Evolutionary conservation across 2,888 invertebrate species (phyloP).

Genomic region (Lasioglossum lativentre): DNA sequence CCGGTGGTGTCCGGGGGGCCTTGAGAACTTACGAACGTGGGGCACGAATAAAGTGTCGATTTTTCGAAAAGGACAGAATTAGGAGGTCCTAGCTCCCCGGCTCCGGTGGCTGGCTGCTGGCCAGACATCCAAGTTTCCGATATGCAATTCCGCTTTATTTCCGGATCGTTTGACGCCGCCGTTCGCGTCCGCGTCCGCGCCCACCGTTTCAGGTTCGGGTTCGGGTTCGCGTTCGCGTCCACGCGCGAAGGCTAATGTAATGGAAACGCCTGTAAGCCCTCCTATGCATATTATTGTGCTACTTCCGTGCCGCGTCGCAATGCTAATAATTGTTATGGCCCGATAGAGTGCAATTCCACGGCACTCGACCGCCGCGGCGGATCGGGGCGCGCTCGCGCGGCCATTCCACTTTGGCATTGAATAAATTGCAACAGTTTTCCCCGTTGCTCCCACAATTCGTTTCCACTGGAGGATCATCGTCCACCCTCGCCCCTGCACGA

Average conservation of each 20-base stretch:
- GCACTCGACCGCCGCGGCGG: conserved; percentile 47
- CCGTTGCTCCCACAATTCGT: conserved; percentile 54
- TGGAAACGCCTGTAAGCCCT: conserved; percentile 79
- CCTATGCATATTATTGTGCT: conserved; percentile 81
- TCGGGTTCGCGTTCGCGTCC: conserved; percentile 69
- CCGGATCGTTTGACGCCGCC: conserved; percentile 78
- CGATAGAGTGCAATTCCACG: conserved; percentile 74
- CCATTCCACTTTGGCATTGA: conserved; percentile 69
- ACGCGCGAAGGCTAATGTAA: conserved; percentile 80
- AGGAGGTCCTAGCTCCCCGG: conserved; percentile 61
- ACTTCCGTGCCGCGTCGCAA: conserved; percentile 74
- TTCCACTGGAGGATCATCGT: conserved; percentile 66
- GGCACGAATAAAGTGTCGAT: conserved; percentile 69
- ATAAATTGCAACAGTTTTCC: conserved; percentile 75
- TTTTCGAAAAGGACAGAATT: conserved; percentile 73
- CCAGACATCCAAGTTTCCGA: conserved; percentile 76
- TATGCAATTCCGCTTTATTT: conserved; percentile 82
- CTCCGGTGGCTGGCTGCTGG: conserved; percentile 60
- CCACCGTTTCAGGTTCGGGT: neutral
- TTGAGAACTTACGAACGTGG: conserved; percentile 51
- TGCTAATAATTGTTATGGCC: conserved; percentile 81
- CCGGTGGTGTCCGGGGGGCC: conserved; percentile 30
- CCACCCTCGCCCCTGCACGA: conserved; percentile 12
- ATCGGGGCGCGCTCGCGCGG: conserved; percentile 20
- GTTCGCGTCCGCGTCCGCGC: neutral